Percentiles rank a stretch among this genome's conserved stretches.
Conservation (phyloP, 2,888 invertebrate species). For the Trypoxylon attenuatum region DNA sequence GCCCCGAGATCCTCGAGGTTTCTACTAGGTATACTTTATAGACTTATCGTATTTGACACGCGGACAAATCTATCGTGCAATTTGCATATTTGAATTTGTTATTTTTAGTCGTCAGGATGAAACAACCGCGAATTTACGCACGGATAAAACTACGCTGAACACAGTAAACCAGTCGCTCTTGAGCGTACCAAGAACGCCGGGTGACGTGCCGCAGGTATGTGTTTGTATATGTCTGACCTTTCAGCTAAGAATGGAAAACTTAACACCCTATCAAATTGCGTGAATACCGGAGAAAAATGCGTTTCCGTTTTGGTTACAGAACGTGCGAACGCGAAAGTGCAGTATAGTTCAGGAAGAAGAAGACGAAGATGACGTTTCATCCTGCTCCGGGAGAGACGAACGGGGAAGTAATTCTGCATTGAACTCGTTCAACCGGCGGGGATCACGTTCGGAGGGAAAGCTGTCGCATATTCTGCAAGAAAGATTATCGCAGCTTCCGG, state of each 20-base stretch:
- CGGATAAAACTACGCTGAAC: conserved; percentile 61
- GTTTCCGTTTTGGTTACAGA: conserved; percentile 57
- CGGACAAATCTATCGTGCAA: not conserved
- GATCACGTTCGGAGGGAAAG: conserved; percentile 88
- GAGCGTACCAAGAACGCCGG: conserved; percentile 81
- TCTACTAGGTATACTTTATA: conserved; percentile 57
- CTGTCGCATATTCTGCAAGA: conserved; percentile 83
- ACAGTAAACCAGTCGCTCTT: conserved; percentile 74
- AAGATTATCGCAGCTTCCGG: conserved; percentile 77
- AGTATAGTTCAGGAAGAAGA: conserved; percentile 95
- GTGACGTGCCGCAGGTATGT: conserved; percentile 81
- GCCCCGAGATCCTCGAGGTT: conserved; percentile 72
- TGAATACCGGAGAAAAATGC: not conserved
- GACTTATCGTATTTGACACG: too few species aligned
- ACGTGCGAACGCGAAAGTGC: conserved; percentile 86
- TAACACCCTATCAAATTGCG: too few species aligned
- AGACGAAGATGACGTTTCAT: conserved; percentile 86
- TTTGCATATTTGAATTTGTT: not conserved
- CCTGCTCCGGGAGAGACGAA: conserved; percentile 79
- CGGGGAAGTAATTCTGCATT: conserved; percentile 71
- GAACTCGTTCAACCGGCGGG: conserved; percentile 79
- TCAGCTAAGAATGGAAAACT: not conserved
- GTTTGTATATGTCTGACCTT: conserved; percentile 1
- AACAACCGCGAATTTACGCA: conserved; percentile 55
- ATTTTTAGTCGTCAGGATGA: conserved; percentile 60